These are phyloP conservation scores for Zingel zingel DNA, from an alignment of 2,113 vertebrate species.

Conservation along the genomic window DNA sequence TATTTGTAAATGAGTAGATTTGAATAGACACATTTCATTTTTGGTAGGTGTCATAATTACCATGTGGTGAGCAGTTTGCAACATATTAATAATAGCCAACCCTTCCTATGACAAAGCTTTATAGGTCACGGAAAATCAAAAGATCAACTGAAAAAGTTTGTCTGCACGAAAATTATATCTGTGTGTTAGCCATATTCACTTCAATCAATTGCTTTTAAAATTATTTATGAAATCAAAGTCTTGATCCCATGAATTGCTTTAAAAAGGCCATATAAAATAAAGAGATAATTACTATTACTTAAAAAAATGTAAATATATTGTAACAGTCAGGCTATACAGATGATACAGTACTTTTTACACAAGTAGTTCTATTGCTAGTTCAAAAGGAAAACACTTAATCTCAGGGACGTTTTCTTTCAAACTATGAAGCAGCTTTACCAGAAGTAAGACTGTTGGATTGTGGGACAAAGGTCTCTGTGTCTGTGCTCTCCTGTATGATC, in stretches of 20 bases:
- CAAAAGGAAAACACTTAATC: not conserved
- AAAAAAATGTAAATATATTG: not conserved
- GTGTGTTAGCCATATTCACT: not conserved
- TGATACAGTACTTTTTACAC: not conserved
- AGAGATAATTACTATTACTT: not conserved
- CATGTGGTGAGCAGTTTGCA: not conserved
- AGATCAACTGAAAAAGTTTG: not conserved
- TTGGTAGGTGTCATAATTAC: not conserved
- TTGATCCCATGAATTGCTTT: not conserved
- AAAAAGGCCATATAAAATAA: slow-evolving; percentile 4
- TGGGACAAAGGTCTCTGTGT: slow-evolving; percentile 72
- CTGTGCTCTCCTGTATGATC: slow-evolving; percentile 80
- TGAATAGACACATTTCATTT: not conserved
- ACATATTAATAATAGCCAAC: not conserved
- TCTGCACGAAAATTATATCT: not conserved
- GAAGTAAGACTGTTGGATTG: slow-evolving; percentile 63
- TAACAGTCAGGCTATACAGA: not conserved
- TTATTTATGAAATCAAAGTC: slow-evolving; percentile 9
- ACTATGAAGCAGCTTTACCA: slow-evolving; percentile 48
- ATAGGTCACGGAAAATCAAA: not conserved
- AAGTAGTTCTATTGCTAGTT: not conserved
- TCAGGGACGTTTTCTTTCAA: not conserved
- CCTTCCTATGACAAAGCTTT: too few relatives aligned
- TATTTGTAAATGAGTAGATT: not conserved
- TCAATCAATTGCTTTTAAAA: not conserved